phyloP scores from a whole-genome alignment of 2,113 vertebrate genomes.

The Odobenus rosmarus region DNA sequence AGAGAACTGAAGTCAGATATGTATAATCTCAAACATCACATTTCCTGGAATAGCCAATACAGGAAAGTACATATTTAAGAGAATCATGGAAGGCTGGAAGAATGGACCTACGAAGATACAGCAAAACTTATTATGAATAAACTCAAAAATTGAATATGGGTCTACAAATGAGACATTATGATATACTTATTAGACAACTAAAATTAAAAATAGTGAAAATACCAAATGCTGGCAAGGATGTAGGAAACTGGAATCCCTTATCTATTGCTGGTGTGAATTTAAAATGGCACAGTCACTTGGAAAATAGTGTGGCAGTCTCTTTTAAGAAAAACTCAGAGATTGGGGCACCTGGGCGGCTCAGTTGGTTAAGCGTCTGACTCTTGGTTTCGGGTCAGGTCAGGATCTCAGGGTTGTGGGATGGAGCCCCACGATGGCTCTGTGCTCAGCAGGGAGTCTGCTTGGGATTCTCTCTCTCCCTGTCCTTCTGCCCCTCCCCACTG shows the following conservation, averaged over 20 bases:
- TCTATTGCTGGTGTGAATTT: background rate
- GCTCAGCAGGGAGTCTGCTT: too few species aligned
- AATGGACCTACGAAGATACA: background rate
- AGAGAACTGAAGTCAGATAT: background rate
- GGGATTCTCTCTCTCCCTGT: too few species aligned
- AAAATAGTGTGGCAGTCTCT: background rate
- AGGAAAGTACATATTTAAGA: background rate
- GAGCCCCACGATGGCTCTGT: too few species aligned
- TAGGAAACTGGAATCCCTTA: background rate
- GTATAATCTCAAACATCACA: background rate
- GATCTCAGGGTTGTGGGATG: too few species aligned
- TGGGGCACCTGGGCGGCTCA: too few species aligned
- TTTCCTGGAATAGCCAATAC: background rate
- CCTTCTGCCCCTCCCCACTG: too few species aligned
- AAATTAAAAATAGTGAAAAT: background rate
- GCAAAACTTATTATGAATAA: background rate
- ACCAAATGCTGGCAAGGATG: background rate
- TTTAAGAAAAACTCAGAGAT: background rate
- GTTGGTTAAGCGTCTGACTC: too few species aligned
- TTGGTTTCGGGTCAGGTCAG: too few species aligned
- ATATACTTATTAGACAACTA: background rate
- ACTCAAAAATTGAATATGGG: background rate
- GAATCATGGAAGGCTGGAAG: background rate
- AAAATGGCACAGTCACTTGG: background rate
- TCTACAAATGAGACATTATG: background rate